Base-by-base conservation (phyloP, 2,797 vertebrate species). In the Falco biarmicus region DNA sequence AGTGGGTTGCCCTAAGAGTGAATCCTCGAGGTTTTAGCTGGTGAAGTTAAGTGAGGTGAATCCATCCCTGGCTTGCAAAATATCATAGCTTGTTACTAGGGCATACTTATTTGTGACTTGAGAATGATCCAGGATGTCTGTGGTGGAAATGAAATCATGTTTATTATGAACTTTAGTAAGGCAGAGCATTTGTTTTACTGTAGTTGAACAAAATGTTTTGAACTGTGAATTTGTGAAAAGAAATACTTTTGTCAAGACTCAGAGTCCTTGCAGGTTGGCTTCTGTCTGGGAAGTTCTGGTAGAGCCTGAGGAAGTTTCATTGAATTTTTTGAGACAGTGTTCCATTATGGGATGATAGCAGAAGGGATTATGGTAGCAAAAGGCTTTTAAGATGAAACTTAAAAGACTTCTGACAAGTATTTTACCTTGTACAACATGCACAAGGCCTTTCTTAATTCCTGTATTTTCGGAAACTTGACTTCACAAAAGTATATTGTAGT, bases 91-190 rank as follows among this genome's bases (percentile, higher is more conserved):
- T 51, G 12, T 78, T 69, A 50, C 41, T 61, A 41, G 45, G 10
- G 4, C 0, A 0, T 79, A 22, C 24, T 73, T 57, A 6, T 29
- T 84, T 45, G 15, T 65, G 47, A 57, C 20, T 70, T 83, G 26
- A 79, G 56, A 73, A 69, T 41, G 31, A 59, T 73, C 32, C 25
- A n/a, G 56, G 54, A 16, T 74, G 24, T 57, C 53, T 65, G 17
- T 75, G 19, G 32, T 84, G 24, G 29, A 73, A 74, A 60, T 66
- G 25, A 78, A 82, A 51, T 47, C 29, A 41, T 0, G 0, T 56
- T 84, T 60, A 4, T 48, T 61, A 50, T 0, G 1, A 48, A 37
- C 11, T 64, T 76, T 1, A 39, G 6, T 63, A 61, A 82, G 84
- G 29, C 11, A 54, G 28, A 74, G 17, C 12, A 47, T 59, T 73